phyloP scores from a whole-genome alignment of 2,888 invertebrate genomes.

The Oeneis ivallda region DNA sequence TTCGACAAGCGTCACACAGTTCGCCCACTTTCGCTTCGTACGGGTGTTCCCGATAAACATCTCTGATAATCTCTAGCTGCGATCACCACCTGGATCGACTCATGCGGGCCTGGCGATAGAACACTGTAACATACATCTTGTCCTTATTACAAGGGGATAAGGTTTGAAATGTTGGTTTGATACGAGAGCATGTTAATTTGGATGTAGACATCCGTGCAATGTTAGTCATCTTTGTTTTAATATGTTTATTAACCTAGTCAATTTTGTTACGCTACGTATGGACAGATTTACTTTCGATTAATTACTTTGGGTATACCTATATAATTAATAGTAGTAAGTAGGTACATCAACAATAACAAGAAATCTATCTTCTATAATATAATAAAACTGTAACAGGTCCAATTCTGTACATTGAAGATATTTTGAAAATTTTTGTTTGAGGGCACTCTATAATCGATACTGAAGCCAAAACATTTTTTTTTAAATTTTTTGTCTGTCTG shows the following conservation, averaged over 20 bases:
- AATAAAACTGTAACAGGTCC: too few species aligned
- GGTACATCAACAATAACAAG: too few species aligned
- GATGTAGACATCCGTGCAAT: conserved; percentile 12
- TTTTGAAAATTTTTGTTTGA: too few species aligned
- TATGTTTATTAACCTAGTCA: conserved; percentile 18
- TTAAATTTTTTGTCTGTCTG: too few species aligned
- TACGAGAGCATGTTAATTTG: neutral
- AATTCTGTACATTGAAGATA: too few species aligned
- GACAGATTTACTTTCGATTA: conserved; percentile 17
- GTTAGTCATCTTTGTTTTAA: conserved; percentile 25
- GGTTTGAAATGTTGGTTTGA: neutral
- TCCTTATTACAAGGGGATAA: conserved; percentile 4
- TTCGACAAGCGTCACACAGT: conserved; percentile 30
- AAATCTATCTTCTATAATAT: too few species aligned
- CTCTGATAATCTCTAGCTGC: conserved; percentile 62
- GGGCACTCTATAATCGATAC: too few species aligned
- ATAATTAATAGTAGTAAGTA: too few species aligned
- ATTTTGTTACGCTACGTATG: neutral
- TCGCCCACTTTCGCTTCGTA: conserved; percentile 44
- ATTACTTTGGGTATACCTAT: conserved; percentile 9
- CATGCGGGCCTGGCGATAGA: conserved; percentile 63
- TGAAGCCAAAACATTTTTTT: too few species aligned
- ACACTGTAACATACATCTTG: neutral
- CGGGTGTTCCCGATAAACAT: conserved; percentile 73
- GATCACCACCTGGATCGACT: conserved; percentile 73